Evolutionary conservation across 1,140 invertebrate genomes (phyloP).

Genomic region (Solen grandis): DNA sequence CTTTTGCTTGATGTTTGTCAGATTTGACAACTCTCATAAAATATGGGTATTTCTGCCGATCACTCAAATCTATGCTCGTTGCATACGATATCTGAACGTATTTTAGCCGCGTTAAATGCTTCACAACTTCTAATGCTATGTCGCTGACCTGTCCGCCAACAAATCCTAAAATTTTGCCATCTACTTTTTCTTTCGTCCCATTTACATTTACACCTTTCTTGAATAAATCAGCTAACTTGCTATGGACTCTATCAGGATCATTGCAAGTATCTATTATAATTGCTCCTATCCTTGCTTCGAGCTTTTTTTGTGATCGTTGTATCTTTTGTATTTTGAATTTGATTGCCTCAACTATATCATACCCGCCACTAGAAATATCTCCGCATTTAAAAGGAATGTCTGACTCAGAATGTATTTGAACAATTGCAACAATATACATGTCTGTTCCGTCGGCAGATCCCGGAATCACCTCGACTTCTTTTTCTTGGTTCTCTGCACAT

Average conservation of each 20-base stretch:
- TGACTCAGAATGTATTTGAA: constrained; percentile 14
- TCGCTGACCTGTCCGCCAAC: constrained; percentile 41
- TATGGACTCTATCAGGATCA: constrained; percentile 39
- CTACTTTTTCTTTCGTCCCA: not conserved
- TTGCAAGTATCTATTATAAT: constrained; percentile 51
- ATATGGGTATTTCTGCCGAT: constrained; percentile 12
- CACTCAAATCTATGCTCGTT: constrained; percentile 5
- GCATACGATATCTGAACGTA: constrained; percentile 38
- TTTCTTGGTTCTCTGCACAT: no score
- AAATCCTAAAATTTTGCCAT: constrained; percentile 32
- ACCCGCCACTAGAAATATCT: constrained; percentile 20
- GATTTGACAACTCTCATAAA: constrained; percentile 18
- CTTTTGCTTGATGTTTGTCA: constrained; percentile 17
- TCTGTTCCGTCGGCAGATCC: constrained; percentile 7
- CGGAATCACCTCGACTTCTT: not conserved
- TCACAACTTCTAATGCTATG: constrained; percentile 11
- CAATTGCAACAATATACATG: constrained; percentile 47
- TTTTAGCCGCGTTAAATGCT: not conserved
- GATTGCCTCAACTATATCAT: constrained; percentile 41
- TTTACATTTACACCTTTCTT: constrained; percentile 21
- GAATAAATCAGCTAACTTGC: constrained; percentile 15
- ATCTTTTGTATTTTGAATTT: not conserved
- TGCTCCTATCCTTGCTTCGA: constrained; percentile 15
- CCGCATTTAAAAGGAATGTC: constrained; percentile 35
- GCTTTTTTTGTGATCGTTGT: constrained; percentile 18